Percentiles rank a stretch among this genome's conserved stretches.
Conservation (phyloP, 1,140 invertebrate species). For the Micrasema minimum region DNA sequence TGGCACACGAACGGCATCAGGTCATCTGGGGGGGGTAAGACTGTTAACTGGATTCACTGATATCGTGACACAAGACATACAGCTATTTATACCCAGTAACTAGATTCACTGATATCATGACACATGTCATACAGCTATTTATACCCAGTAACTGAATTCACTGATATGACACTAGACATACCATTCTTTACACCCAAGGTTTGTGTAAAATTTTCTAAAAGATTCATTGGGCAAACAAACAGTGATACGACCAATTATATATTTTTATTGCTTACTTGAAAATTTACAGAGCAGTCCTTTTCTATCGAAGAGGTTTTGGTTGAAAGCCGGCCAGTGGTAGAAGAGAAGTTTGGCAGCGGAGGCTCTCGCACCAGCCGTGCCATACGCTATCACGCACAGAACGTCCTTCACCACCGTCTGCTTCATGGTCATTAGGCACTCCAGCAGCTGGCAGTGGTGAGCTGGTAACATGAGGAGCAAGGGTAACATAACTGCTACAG, state of each 20-base stretch:
- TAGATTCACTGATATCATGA: too few species aligned
- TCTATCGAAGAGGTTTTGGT: slow-evolving; percentile 91
- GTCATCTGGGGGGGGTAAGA: slow-evolving; percentile 70
- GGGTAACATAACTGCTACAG: too few species aligned
- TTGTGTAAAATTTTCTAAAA: not conserved
- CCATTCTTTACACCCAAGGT: not conserved
- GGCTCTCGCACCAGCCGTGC: slow-evolving; percentile 88
- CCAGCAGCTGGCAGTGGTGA: slow-evolving; percentile 93
- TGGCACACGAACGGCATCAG: slow-evolving; percentile 84
- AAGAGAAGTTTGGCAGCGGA: slow-evolving; percentile 97
- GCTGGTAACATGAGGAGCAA: slow-evolving; percentile 73
- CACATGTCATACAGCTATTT: too few species aligned
- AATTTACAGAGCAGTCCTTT: slow-evolving; percentile 90
- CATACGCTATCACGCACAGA: slow-evolving; percentile 96
- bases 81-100: too few species aligned
- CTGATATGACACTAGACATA: too few species aligned
- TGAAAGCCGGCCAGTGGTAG: slow-evolving; percentile 99
- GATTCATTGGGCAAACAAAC: too few species aligned
- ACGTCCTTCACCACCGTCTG: slow-evolving; percentile 91
- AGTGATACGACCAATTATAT: too few species aligned
- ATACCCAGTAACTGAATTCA: too few species aligned
- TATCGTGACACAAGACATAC: too few species aligned
- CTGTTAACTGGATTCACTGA: too few species aligned
- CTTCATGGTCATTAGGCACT: slow-evolving; percentile 94
- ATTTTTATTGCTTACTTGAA: slow-evolving; percentile 81